phyloP scores from a whole-genome alignment of 2,888 invertebrate genomes.

The Heliothis peltigera region DNA sequence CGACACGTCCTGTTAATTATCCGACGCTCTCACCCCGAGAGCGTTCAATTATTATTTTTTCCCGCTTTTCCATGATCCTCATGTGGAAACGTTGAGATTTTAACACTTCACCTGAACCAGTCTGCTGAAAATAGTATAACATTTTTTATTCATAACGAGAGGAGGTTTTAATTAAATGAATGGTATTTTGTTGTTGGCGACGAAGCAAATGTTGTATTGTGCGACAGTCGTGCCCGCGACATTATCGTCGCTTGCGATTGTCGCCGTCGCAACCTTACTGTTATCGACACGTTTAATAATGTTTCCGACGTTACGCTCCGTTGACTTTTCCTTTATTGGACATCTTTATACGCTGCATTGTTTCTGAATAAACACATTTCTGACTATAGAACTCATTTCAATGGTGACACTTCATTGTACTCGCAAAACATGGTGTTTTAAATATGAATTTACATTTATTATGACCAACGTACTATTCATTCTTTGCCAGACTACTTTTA shows the following conservation, averaged over 20 bases:
- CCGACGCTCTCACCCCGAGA: constrained; percentile 84
- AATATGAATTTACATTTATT: too few relatives aligned
- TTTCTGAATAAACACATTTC: constrained; percentile 31
- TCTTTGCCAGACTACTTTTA: too few relatives aligned
- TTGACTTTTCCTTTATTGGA: constrained; percentile 68
- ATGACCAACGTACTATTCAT: too few relatives aligned
- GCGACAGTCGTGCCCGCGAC: constrained; percentile 64
- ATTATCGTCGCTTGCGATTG: constrained; percentile 52
- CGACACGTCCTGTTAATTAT: constrained; percentile 90
- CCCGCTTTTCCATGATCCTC: constrained; percentile 85
- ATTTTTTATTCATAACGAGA: constrained; percentile 77
- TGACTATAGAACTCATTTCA: constrained; percentile 24
- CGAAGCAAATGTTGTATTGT: constrained; percentile 68
- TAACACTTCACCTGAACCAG: constrained; percentile 88
- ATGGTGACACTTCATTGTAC: constrained; percentile 1
- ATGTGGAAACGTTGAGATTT: constrained; percentile 88
- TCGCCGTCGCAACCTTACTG: constrained; percentile 61
- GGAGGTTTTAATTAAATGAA: constrained; percentile 86
- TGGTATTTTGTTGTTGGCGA: constrained; percentile 77
- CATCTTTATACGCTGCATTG: constrained; percentile 54
- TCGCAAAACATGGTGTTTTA: constrained; percentile 7
- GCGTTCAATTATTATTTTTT: constrained; percentile 88
- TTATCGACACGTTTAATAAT: constrained; percentile 68
- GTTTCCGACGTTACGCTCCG: constrained; percentile 71
- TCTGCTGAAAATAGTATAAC: constrained; percentile 83